A percentile compares a stretch with the other conserved stretches of the same genome.
Evolutionary conservation across 2,888 invertebrate species (phyloP).

Genomic region (Ctenicera cuprea): DNA sequence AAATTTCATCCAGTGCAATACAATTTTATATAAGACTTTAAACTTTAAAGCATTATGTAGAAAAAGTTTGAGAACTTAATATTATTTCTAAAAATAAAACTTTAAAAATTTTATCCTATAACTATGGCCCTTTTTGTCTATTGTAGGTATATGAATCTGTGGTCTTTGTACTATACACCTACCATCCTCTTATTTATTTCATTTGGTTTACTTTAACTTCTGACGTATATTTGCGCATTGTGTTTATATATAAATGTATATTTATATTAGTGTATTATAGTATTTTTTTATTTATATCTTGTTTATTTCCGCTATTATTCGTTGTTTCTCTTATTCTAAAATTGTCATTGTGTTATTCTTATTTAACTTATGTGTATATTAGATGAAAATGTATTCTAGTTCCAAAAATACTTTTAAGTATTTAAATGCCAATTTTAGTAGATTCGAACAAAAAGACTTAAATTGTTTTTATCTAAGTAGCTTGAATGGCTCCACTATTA

Average conservation of each 20-base stretch:
- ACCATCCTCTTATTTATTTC: conserved; percentile 48
- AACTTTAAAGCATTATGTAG: too few relatives aligned
- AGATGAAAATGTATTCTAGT: neutral
- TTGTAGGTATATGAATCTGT: conserved; percentile 30
- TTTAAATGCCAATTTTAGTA: conserved; percentile 2
- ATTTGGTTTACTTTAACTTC: conserved; percentile 57
- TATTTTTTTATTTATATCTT: conserved; percentile 32
- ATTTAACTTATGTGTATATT: conserved; percentile 1
- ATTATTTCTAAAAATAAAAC: too few relatives aligned
- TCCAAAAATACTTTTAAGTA: neutral
- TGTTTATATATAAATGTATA: conserved; percentile 52
- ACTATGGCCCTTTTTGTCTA: conserved; percentile 19
- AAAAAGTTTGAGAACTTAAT: too few relatives aligned
- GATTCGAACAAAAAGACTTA: neutral
- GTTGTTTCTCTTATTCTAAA: conserved; percentile 40
- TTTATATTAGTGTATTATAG: conserved; percentile 52
- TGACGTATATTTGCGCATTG: conserved; percentile 54
- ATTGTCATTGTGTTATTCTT: neutral
- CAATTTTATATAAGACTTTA: too few relatives aligned
- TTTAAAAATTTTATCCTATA: neutral
- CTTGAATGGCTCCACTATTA: neutral
- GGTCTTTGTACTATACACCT: conserved; percentile 33
- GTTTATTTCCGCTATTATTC: conserved; percentile 37
- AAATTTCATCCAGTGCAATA: too few relatives aligned
- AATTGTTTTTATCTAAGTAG: too few relatives aligned